Base-by-base conservation (phyloP, 1,140 invertebrate genomes). In the Drosophila truncata region DNA sequence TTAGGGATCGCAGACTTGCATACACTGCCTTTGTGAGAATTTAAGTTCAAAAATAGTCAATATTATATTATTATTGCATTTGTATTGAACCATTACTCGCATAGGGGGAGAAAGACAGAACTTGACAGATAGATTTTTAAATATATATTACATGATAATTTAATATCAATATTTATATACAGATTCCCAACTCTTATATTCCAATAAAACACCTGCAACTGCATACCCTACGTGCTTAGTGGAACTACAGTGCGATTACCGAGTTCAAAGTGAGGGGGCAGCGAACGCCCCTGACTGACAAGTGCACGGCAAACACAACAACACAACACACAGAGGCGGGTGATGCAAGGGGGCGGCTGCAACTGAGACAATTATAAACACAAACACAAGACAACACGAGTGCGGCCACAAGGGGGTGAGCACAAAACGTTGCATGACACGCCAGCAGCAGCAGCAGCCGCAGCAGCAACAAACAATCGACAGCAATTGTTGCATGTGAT, bases 281-380 rank as follows among this genome's bases (percentile, higher is more conserved):
- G 20, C 69, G 84, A 88, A 78, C 84, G 84, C 77, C 84, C 84
- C 80, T 87, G 83, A 87, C 83, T 83, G 83, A 70, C 83, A 74
- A 78, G 71, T 76, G 67, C 46, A 31, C 29, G 46, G 64, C 33
- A 65, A 65, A 33, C 33, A 33, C 33, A 29, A 33, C 33, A 29
- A 52, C 66, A 14, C 29, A 35, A 10, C 16, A 10, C 50, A 20
- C 50, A 35, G 18, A 31, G 47, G 35, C 10, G 59, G 44, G 8
- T 25, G 42, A 10, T 11, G 25, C 52, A 14, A 39, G 46, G 46
- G 13, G 18, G 33, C 10, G 46, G 46, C 33, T 71, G 46, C 69
- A 71, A 47, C 69, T 71, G 58, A 47, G 63, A 72, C 80, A 88
- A 87, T 87, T 87, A 90, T 87, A 78, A 83, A 47, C 81, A 69